Base-by-base conservation (phyloP, 2,888 invertebrate species). In the Odontothrips loti region DNA sequence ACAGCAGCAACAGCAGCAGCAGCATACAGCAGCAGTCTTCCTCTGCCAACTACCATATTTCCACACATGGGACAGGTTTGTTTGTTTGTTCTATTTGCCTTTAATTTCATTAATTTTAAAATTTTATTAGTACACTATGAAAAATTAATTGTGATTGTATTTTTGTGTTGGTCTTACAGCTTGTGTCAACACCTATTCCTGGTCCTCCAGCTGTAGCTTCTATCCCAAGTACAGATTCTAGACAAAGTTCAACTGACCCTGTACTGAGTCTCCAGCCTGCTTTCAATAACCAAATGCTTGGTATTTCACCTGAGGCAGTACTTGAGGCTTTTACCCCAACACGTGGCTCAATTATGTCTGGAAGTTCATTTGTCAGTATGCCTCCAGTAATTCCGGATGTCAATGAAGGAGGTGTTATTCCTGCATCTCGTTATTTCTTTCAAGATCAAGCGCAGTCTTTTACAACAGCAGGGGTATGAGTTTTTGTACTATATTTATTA, bases 181-280 rank as follows among this genome's bases (percentile, higher is more conserved):
- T 92, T 90, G 90, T 91, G 82, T 92, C 92, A 20, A 92, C 92
- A 34, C 91, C 92, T 0, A 92, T 92, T 81, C n/a, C 68, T 27
- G 68, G 68, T 9, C 68, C 68, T 23, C 68, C 68, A 6, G 23
- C 68, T 58, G n/a, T 15, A 58, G n/a, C 12, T 6, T 58, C 51
- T 15, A 51, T 48, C 15, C 15, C 58, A 58, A 58, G 58, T 58
- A 17, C 58, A 58, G 58, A 58, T n/a, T n/a, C 58, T 6, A 58
- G 58, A 11, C 58, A 58, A 58, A 17, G 15, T 15, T n/a, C 17
- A n/a, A 20, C n/a, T 8, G 58, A 58, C n/a, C 58, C 17, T n/a
- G 20, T n/a, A 58, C 20, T 6, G n/a, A 58, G 0, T 17, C 8
- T n/a, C 15, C 58, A 58, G 58, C 17, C 17, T 20, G 20, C 15